These are phyloP conservation scores for Spilarctia lutea DNA, from an alignment of 2,888 invertebrate species.

Conservation along the genomic window DNA sequence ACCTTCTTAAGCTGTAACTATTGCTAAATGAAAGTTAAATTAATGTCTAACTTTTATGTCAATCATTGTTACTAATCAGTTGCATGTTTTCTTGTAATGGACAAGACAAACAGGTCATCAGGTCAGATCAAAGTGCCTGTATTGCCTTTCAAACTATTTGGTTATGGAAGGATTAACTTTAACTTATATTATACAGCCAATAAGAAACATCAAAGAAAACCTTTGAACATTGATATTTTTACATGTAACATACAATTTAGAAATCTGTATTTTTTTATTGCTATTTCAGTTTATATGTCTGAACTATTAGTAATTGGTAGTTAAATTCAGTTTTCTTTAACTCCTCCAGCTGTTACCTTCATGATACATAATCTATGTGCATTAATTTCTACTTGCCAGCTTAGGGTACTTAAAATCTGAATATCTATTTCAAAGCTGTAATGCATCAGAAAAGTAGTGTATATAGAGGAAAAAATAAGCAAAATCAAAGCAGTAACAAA, in stretches of 20 bases:
- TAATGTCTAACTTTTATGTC: not conserved
- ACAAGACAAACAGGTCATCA: too few species aligned
- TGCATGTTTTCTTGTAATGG: not conserved
- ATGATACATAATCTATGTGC: not conserved
- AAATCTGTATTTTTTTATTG: not conserved
- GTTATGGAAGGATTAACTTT: not conserved
- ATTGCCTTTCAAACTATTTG: too few species aligned
- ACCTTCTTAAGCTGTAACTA: not conserved
- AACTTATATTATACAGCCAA: not conserved
- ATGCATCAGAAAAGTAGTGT: constrained; percentile 2
- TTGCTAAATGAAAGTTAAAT: not conserved
- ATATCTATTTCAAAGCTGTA: not conserved
- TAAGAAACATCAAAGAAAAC: not conserved
- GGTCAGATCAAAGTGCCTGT: too few species aligned
- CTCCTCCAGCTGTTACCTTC: too few species aligned
- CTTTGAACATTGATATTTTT: not conserved
- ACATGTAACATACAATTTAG: not conserved
- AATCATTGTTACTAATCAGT: not conserved
- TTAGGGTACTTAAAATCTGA: too few species aligned
- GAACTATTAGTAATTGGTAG: too few species aligned
- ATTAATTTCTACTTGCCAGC: not conserved
- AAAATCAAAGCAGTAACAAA: constrained; percentile 13
- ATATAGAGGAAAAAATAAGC: not conserved
- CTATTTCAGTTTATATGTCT: not conserved
- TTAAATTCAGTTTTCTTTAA: too few species aligned